Evolutionary conservation across 2,888 invertebrate genomes (phyloP), one percentile per base, ranked within the genome.

Genomic region (Acanthosoma haemorrhoidale): DNA sequence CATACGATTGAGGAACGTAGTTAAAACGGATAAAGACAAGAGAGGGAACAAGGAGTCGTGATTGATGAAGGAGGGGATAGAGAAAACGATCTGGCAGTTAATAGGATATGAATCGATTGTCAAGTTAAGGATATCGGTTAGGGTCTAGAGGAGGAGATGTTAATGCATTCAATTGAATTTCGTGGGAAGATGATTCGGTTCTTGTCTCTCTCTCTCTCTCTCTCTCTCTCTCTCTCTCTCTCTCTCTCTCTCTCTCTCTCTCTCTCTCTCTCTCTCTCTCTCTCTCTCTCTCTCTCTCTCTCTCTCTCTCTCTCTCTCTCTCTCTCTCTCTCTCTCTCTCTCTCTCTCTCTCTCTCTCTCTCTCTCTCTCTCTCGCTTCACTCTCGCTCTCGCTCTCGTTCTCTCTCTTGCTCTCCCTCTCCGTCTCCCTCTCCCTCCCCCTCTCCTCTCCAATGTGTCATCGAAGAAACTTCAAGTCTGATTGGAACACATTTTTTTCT

Each of bases 241-340:
- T 69, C 63, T 66, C 63, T 69, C 41, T 41, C 69, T 68, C 63
- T 69, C 63, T 69, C 69, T 69, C 69, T 69, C 69, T 69, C 69
- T 69, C 69, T 69, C 63, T 69, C 69, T 69, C 63, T 69, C 61
- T 69, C 69, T 66, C 61, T 69, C 69, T 69, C 36, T 69, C 63
- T 69, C 39, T 66, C 63, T 63, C 41, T 69, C 63, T 41, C 63
- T 39, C 63, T 67, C 41, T 69, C 63, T 41, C 63, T 66, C 63
- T 63, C 69, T 69, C 41, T 41, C 69, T 69, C 63, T 68, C 63
- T 21, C 39, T 68, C 41, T 31, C 36, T 68, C 18, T 68, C 39
- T 41, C 39, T 38, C 69, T 38, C 69, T 39, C 25, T 66, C 69
- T 36, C 64, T 61, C 58, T 39, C n/a, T 32, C 34, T 34, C 63